phyloP scores from a whole-genome alignment of 2,888 invertebrate species.

The Toxonevra muliebris region DNA sequence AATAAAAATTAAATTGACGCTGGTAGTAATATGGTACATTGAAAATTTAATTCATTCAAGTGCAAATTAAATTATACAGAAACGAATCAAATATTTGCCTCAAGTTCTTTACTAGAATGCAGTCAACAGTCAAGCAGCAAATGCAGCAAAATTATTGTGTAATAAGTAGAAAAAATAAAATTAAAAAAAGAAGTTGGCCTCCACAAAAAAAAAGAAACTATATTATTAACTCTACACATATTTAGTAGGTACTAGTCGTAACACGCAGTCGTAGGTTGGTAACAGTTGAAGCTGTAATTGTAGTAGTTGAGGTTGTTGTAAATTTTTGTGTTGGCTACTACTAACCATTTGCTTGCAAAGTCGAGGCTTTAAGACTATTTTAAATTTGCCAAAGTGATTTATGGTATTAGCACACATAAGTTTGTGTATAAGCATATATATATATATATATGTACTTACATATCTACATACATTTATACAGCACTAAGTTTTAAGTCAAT shows the following conservation, averaged over 20 bases:
- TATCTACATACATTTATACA: background rate
- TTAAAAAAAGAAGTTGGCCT: constrained; percentile 25
- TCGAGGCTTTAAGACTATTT: no score
- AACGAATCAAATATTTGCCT: constrained; percentile 21
- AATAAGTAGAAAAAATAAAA: constrained; percentile 6
- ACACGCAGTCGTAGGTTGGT: background rate
- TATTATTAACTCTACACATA: background rate
- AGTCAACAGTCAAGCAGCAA: no score
- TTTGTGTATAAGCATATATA: background rate
- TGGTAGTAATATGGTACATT: no score
- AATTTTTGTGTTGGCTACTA: background rate
- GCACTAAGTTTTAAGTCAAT: no score
- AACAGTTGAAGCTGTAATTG: background rate
- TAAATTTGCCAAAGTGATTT: no score
- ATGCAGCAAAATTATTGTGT: constrained; percentile 4
- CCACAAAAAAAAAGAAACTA: background rate
- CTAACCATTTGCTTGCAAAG: no score
- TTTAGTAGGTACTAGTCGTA: background rate
- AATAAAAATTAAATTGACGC: constrained; percentile 13
- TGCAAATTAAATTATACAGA: constrained; percentile 5
- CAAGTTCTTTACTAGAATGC: no score
- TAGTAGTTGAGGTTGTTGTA: background rate
- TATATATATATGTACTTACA: background rate
- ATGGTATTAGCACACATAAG: no score
- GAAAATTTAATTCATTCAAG: constrained; percentile 3